These are phyloP conservation scores for Solenopsis fugax DNA, from an alignment of 1,140 invertebrate genomes.

Conservation along the genomic window DNA sequence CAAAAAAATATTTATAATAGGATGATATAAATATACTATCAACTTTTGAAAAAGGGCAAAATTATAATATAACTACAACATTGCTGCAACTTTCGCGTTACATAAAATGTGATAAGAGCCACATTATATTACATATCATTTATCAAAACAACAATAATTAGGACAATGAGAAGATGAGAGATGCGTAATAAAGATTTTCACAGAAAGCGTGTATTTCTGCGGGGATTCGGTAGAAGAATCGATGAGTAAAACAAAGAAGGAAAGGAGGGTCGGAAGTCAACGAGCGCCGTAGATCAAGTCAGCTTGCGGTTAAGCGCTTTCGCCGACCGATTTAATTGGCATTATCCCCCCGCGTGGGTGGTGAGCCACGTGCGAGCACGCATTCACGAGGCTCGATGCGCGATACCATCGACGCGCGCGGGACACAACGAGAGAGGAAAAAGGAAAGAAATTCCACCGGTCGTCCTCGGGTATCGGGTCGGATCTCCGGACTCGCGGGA, in stretches of 20 bases:
- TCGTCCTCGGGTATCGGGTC: conserved; percentile 65
- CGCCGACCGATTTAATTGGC: conserved; percentile 72
- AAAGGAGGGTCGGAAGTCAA: conserved; percentile 40
- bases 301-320: conserved; percentile 60
- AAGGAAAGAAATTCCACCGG: conserved; percentile 44
- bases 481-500: conserved; percentile 42
- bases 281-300: conserved; percentile 59
- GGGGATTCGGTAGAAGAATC: background rate
- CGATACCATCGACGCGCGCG: conserved; percentile 48
- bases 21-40: too few relatives aligned
- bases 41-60: too few relatives aligned
- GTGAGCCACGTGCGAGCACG: conserved; percentile 48
- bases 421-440: background rate
- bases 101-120: background rate
- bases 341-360: conserved; percentile 57
- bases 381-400: background rate
- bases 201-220: background rate
- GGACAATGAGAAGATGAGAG: background rate
- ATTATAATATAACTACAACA: too few relatives aligned
- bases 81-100: too few relatives aligned
- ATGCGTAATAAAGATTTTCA: background rate
- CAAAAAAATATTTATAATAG: too few relatives aligned
- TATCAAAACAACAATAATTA: background rate
- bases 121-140: background rate
- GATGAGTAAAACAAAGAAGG: background rate